A percentile compares a stretch with the other conserved stretches of the same genome.
These are phyloP conservation scores for Leiothrix lutea DNA, from an alignment of 2,113 vertebrate species.

Conservation along the genomic window DNA sequence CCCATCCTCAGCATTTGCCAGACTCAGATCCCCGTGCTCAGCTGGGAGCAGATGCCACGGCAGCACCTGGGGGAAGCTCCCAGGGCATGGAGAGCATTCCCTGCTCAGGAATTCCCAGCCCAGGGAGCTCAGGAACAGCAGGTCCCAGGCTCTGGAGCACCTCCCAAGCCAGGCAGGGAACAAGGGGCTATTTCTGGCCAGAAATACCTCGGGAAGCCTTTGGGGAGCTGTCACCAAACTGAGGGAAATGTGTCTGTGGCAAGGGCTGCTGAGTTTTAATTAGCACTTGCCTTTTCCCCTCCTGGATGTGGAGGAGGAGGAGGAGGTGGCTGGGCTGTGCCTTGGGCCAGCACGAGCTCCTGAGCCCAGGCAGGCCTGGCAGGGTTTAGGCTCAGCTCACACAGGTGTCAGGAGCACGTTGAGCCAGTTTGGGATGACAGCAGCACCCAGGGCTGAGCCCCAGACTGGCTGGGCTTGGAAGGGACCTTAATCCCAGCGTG, in stretches of 20 bases:
- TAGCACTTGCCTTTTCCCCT: neutral
- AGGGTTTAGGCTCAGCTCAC: neutral
- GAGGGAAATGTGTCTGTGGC: neutral
- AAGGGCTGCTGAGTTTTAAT: neutral
- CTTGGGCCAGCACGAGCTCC: neutral
- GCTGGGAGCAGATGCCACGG: neutral
- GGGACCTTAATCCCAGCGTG: neutral
- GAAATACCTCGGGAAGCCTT: neutral
- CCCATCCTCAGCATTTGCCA: too few relatives aligned
- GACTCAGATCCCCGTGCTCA: neutral
- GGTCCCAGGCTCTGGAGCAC: neutral
- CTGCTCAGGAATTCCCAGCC: too few relatives aligned
- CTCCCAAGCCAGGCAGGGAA: neutral
- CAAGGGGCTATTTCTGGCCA: neutral
- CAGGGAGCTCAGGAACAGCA: accelerated
- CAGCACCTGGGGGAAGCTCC: neutral
- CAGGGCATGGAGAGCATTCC: accelerated
- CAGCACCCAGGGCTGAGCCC: neutral
- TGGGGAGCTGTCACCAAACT: neutral
- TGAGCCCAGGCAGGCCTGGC: neutral
- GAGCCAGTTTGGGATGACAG: neutral
- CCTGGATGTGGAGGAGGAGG: neutral
- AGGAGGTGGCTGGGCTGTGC: neutral
- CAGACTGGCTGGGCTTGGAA: neutral
- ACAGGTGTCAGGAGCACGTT: neutral